Evolutionary conservation across 2,797 vertebrate genomes (phyloP), one percentile per base, ranked within the genome.

Genomic region (Argya squamiceps): DNA sequence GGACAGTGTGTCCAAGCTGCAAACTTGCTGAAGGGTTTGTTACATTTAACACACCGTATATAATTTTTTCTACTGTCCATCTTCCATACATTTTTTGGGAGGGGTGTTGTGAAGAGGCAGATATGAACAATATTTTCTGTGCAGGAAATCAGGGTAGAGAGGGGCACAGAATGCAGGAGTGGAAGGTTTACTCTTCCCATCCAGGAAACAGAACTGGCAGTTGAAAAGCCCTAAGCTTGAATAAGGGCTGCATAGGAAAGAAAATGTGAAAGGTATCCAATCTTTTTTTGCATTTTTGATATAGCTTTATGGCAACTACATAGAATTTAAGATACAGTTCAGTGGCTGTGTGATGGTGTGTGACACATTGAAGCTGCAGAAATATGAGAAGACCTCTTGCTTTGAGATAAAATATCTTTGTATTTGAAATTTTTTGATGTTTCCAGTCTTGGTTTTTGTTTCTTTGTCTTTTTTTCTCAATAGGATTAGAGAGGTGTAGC

Each of bases 1-100:
- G 93, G 90, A 82, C 52, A 27, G 46, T 10, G 32, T 87, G 74
- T 93, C 75, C 29, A 83, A 84, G 63, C 63, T 86, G 59, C 37
- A 70, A 15, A 53, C 63, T 76, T 88, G 39, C 23, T 47, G 32
- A 76, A 75, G 12, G 6, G 29, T 76, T 87, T 89, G n/a, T 71
- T 86, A 18, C 41, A 52, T 75, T 65, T 84, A 79, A 52, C 0
- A 0, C 44, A 16, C 24, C 19, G 32, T 43, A 50, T 80, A 10
- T 39, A 65, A 24, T 65, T 71, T 8, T 85, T 85, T 44, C 37
- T 70, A 22, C 15, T 46, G 4, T 89, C 36, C 53, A 5, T 60
- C 41, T 80, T 63, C 32, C 32, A 3, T 71, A 16, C 2, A 0
- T 20, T 44, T 46, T 52, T 50, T 2, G 3, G 3, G 11, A 3